Evolutionary conservation across 37 sponge, comb jelly and placozoan species (phyloP).

Genomic region (Corticium candelabrum): DNA sequence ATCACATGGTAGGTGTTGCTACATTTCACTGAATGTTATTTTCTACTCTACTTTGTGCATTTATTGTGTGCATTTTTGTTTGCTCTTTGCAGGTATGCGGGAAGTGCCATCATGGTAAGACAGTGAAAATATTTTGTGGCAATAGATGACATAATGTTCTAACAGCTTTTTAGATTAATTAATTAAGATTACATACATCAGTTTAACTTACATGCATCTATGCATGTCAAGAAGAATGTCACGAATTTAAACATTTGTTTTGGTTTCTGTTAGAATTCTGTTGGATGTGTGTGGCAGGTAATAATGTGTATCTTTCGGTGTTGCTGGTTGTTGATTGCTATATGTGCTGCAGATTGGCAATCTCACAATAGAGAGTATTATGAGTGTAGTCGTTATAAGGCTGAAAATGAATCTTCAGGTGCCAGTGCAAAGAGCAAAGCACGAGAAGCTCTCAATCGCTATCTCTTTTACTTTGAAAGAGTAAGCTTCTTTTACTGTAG

Average conservation of each 20-base stretch:
- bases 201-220: no score
- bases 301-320: no score
- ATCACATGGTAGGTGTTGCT: background rate
- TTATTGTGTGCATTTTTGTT: no score
- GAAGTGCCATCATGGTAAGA: background rate
- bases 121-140: no score
- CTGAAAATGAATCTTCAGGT: conserved; percentile 8
- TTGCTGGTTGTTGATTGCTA: background rate
- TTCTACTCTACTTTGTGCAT: no score
- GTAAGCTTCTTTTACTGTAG: conserved; percentile 17
- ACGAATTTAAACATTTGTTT: background rate
- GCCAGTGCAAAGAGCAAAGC: conserved; percentile 19
- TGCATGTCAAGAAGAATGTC: no score
- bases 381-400: conserved; percentile 75
- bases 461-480: conserved; percentile 70
- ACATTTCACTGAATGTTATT: no score
- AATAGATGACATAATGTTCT: no score
- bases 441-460: conserved; percentile 61
- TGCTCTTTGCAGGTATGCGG: background rate
- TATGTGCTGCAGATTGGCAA: background rate
- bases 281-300: background rate
- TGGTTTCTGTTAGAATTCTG: background rate
- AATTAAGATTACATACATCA: no score
- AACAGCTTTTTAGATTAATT: no score
- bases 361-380: conserved; percentile 68